A percentile compares a stretch with the other conserved stretches of the same genome.
Conservation (phyloP, 2,113 vertebrate genomes). For the Myrmophylax atrothorax region DNA sequence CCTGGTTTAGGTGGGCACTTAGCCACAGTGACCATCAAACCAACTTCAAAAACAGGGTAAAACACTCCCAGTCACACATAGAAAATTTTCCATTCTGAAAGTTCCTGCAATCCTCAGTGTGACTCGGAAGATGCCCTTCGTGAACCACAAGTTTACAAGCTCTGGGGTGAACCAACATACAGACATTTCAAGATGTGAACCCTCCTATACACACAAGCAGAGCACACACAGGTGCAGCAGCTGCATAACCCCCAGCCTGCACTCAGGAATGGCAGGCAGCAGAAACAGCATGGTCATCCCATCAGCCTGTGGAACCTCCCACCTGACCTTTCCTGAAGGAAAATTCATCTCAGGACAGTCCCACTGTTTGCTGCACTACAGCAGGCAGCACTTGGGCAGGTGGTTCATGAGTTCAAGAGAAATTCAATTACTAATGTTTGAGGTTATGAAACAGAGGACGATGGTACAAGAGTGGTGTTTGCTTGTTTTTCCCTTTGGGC, state of each 20-base stretch:
- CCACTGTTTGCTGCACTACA: background rate
- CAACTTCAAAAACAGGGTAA: background rate
- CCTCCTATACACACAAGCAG: background rate
- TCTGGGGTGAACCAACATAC: background rate
- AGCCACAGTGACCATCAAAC: background rate
- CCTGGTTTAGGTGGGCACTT: background rate
- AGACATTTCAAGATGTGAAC: background rate
- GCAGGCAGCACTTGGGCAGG: background rate
- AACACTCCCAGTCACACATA: background rate
- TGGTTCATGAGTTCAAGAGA: background rate
- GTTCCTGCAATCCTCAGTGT: background rate
- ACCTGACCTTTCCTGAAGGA: background rate
- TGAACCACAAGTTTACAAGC: background rate
- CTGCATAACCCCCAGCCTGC: background rate
- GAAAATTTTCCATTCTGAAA: background rate
- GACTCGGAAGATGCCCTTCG: background rate
- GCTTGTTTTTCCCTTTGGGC: background rate
- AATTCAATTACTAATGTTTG: background rate
- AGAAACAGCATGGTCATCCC: background rate
- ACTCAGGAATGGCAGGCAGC: background rate
- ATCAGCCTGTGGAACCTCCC: background rate
- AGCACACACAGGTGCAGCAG: rapidly evolving
- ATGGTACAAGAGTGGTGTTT: background rate
- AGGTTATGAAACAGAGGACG: background rate
- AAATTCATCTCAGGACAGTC: background rate